Conservation (phyloP, 2,888 invertebrate species). For the Euzetes globulus region DNA sequence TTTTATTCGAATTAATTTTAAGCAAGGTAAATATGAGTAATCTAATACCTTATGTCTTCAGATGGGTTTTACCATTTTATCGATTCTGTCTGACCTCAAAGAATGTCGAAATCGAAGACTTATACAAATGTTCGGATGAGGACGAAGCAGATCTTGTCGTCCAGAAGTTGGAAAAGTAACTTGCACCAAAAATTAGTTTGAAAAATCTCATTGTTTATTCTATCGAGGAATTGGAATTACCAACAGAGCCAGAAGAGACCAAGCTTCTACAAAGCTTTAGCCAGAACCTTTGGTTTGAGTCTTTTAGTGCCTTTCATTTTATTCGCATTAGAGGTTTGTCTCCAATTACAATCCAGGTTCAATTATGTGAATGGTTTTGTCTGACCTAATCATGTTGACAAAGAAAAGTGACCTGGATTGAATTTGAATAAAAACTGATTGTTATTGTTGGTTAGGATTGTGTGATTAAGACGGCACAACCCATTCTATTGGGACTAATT, state of each 20-base stretch:
- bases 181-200: no score
- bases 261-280: constrained; percentile 3
- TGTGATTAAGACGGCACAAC: constrained; percentile 46
- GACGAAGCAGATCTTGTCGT: constrained; percentile 13
- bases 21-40: no score
- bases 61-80: constrained; percentile 33
- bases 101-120: constrained; percentile 23
- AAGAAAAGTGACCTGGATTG: no score
- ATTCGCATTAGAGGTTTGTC: constrained; percentile 19
- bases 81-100: neutral
- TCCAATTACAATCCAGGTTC: no score
- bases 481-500: constrained; percentile 49
- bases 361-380: no score
- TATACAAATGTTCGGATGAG: constrained; percentile 12
- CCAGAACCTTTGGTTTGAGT: constrained; percentile 1
- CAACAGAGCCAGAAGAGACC: neutral
- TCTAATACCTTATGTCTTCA: neutral
- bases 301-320: constrained; percentile 14
- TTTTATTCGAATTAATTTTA: no score
- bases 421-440: no score
- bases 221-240: neutral
- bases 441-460: constrained; percentile 41
- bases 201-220: no score
- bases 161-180: constrained; percentile 7
- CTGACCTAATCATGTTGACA: neutral